Conservation (phyloP, 1,140 invertebrate genomes). For the Ooceraea biroi region DNA sequence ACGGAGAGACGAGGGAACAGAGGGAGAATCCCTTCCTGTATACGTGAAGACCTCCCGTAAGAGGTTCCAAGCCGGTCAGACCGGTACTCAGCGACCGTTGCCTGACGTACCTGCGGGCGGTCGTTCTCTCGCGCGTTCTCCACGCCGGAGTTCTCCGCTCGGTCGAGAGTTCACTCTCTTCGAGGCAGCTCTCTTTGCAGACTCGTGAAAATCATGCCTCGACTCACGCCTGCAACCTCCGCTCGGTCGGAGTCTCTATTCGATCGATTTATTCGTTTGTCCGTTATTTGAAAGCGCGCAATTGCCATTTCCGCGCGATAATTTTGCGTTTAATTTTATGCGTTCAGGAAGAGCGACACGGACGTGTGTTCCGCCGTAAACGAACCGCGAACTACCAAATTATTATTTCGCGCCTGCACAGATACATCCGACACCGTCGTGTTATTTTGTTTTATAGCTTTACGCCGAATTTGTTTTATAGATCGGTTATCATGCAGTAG, state of each 20-base stretch:
- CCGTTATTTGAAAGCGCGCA: neutral
- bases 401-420: conserved; percentile 28
- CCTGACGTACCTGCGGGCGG: conserved; percentile 66
- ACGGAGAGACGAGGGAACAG: conserved; percentile 16
- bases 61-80: conserved; percentile 77
- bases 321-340: neutral
- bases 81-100: conserved; percentile 75
- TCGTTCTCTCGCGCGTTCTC: conserved; percentile 54
- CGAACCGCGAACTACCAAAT: conserved; percentile 1
- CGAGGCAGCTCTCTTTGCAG: conserved; percentile 4
- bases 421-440: conserved; percentile 23
- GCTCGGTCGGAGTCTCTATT: no score
- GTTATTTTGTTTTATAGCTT: conserved; percentile 50
- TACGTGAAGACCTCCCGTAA: conserved; percentile 75
- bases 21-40: conserved; percentile 46
- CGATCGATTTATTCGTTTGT: no score
- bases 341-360: conserved; percentile 6
- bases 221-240: neutral
- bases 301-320: neutral
- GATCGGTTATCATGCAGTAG: conserved; percentile 46
- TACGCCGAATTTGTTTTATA: conserved; percentile 50
- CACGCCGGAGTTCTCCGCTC: neutral
- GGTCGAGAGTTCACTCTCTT: conserved; percentile 3
- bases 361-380: neutral
- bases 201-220: neutral